These are phyloP conservation scores for Sogatella furcifera DNA, from an alignment of 1,140 invertebrate genomes.

Conservation along the genomic window DNA sequence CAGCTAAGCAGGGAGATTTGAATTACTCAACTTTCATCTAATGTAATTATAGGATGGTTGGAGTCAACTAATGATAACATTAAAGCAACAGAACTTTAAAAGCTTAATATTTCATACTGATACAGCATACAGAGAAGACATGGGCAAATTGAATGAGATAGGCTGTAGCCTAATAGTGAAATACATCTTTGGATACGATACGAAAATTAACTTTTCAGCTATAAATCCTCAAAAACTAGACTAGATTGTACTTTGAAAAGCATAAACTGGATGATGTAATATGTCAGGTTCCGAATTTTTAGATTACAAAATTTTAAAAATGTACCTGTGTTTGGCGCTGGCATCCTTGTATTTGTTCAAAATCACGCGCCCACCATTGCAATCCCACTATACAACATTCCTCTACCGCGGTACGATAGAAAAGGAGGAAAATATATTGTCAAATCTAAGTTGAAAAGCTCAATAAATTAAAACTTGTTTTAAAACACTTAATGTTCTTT, in stretches of 20 bases:
- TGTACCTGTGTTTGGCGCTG: conserved; percentile 32
- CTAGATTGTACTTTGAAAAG: too few relatives aligned
- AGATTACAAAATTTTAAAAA: background rate
- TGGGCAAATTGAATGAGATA: background rate
- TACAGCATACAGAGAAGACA: conserved; percentile 1
- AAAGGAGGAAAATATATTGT: background rate
- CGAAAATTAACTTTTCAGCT: too few relatives aligned
- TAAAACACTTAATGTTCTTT: too few relatives aligned
- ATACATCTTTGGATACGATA: background rate
- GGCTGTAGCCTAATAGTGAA: background rate
- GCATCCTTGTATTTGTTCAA: conserved; percentile 48
- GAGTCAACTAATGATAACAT: background rate
- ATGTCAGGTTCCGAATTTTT: too few relatives aligned
- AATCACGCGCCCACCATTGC: conserved; percentile 60
- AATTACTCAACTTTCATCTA: background rate
- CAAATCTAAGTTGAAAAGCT: too few relatives aligned
- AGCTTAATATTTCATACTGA: background rate
- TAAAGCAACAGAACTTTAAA: too few relatives aligned
- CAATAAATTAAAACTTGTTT: too few relatives aligned
- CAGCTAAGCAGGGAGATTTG: conserved; percentile 11
- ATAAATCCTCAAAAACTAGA: too few relatives aligned
- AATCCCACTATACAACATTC: conserved; percentile 39
- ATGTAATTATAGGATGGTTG: background rate
- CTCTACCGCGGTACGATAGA: background rate
- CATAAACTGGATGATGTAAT: too few relatives aligned